Conservation (phyloP, 2,113 vertebrate species). For the Colinus virginianus region DNA sequence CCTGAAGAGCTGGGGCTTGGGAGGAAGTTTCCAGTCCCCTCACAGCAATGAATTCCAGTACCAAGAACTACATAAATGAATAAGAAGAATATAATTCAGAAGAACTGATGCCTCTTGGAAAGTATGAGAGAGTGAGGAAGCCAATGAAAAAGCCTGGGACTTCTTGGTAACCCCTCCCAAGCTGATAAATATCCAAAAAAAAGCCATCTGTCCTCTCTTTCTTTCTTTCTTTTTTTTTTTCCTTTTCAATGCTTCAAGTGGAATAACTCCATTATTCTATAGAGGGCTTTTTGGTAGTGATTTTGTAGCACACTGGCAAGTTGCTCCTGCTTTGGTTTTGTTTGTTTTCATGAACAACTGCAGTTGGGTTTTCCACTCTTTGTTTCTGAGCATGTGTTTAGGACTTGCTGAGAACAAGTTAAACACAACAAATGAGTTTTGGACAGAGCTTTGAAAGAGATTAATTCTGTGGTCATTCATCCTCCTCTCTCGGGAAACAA, state of each 20-base stretch:
- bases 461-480: conserved; percentile 32
- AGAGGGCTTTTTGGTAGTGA: background rate
- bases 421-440: conserved; percentile 50
- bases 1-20: background rate
- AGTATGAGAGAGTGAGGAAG: background rate
- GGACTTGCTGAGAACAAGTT: conserved; percentile 51
- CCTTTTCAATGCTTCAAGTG: background rate
- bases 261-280: background rate
- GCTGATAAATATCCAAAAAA: background rate
- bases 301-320: background rate
- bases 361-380: conserved; percentile 21
- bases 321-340: background rate
- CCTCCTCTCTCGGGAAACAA: background rate
- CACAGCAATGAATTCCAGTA: background rate
- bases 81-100: background rate
- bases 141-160: background rate
- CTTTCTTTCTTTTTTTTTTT: too few relatives aligned
- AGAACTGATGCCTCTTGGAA: background rate
- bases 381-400: conserved; percentile 8
- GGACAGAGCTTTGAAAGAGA: conserved; percentile 12
- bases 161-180: background rate
- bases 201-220: background rate
- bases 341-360: background rate
- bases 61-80: background rate
- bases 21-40: background rate